A percentile compares a stretch with the other conserved stretches of the same genome.
Evolutionary conservation across 1,140 invertebrate genomes (phyloP).

Genomic region (Mya arenaria): DNA sequence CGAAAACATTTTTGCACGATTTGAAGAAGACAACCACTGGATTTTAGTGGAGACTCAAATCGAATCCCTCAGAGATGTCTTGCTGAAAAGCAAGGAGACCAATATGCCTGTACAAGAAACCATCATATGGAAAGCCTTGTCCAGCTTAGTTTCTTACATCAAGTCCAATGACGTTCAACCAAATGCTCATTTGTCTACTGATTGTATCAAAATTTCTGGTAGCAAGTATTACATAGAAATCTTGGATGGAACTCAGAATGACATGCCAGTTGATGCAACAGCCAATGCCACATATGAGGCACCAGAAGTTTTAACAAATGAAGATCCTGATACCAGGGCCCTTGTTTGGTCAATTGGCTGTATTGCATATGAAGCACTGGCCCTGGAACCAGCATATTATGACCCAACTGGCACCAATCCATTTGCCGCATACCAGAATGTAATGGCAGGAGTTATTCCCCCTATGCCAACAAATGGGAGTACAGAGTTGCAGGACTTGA

Average conservation of each 20-base stretch:
- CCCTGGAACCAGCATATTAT: conserved; percentile 64
- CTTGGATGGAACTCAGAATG: background rate
- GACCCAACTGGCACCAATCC: conserved; percentile 56
- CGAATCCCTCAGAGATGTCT: conserved; percentile 46
- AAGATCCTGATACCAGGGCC: conserved; percentile 55
- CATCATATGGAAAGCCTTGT: conserved; percentile 47
- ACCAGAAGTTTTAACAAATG: conserved; percentile 60
- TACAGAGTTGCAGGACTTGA: conserved; percentile 49
- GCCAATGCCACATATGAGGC: conserved; percentile 62
- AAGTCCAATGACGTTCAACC: background rate
- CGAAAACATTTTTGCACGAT: conserved; percentile 38
- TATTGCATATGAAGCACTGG: conserved; percentile 65
- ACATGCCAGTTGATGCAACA: background rate
- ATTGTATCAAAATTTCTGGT: conserved; percentile 1
- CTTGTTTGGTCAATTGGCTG: conserved; percentile 67
- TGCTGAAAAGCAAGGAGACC: conserved; percentile 29
- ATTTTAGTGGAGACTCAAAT: conserved; percentile 45
- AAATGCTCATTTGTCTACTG: conserved; percentile 28
- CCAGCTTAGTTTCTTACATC: conserved; percentile 13
- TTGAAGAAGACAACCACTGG: conserved; percentile 52
- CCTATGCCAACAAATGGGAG: conserved; percentile 39
- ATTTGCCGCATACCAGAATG: conserved; percentile 59
- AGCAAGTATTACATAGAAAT: background rate
- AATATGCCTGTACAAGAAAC: conserved; percentile 33
- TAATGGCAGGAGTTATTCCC: conserved; percentile 61